Evolutionary conservation across 92 coral and sea anemone genomes (phyloP).

Genomic region (Porites lobata): DNA sequence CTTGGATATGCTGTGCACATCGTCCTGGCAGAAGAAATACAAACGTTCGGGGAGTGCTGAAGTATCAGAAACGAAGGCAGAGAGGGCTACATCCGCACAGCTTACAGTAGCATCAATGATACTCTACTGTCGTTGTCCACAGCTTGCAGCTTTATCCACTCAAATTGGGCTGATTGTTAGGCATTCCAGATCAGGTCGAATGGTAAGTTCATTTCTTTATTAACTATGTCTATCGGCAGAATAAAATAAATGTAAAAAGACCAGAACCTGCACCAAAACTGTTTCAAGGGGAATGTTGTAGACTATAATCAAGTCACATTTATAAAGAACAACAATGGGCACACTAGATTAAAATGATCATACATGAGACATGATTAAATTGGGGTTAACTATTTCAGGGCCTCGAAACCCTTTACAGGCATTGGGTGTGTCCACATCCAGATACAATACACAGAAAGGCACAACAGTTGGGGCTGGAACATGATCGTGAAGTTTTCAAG

Average conservation of each 20-base stretch:
- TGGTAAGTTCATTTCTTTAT: neutral
- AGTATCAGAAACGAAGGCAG: neutral
- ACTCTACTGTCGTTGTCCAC: neutral
- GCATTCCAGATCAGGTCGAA: neutral
- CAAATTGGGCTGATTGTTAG: neutral
- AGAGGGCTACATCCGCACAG: neutral
- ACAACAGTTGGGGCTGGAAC: neutral
- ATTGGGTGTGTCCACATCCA: conserved; percentile 19
- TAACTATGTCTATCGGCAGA: neutral
- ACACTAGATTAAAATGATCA: neutral
- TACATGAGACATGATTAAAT: neutral
- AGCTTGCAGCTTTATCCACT: neutral
- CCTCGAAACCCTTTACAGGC: conserved; percentile 14
- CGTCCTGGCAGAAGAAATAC: neutral
- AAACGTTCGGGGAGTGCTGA: neutral
- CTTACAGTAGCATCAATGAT: conserved; percentile 1
- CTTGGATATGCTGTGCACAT: neutral
- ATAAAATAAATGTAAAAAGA: neutral
- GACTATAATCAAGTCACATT: neutral
- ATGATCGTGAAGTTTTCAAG: neutral
- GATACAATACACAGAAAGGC: neutral
- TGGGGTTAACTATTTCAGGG: conserved; percentile 2
- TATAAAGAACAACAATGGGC: neutral
- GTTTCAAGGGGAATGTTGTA: neutral
- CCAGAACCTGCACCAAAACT: neutral